These are phyloP conservation scores for Lerista edwardsae DNA, from an alignment of 2,797 vertebrate genomes.

Conservation along the genomic window DNA sequence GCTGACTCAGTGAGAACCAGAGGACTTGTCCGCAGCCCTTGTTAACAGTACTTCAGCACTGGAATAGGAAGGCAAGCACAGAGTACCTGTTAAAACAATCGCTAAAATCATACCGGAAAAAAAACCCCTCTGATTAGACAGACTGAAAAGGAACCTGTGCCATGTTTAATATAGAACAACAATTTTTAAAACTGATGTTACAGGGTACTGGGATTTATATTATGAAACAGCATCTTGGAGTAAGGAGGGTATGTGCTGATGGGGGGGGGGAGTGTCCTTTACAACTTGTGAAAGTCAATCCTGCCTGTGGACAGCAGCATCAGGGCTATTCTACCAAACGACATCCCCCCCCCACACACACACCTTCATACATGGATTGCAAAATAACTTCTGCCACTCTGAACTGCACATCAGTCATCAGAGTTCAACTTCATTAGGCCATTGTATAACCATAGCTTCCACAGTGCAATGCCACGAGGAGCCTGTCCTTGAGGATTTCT, in stretches of 20 bases:
- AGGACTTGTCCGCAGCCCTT: neutral
- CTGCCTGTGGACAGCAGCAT: slow-evolving; percentile 49
- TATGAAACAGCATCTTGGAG: slow-evolving; percentile 57
- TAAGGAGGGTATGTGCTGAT: slow-evolving; percentile 57
- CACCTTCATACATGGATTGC: slow-evolving; percentile 47
- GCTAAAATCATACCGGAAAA: slow-evolving; percentile 16
- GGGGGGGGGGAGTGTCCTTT: slow-evolving; percentile 51
- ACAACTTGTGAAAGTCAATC: slow-evolving; percentile 61
- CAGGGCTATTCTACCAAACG: slow-evolving; percentile 38
- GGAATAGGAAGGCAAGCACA: neutral
- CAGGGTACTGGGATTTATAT: slow-evolving; percentile 45
- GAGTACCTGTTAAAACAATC: slow-evolving; percentile 46
- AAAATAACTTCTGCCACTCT: slow-evolving; percentile 68
- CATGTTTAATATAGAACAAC: slow-evolving; percentile 46
- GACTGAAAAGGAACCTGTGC: slow-evolving; percentile 45
- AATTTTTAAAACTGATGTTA: slow-evolving; percentile 53
- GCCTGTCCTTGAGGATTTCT: slow-evolving; percentile 92
- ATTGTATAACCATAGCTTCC: slow-evolving; percentile 99
- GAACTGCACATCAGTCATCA: slow-evolving; percentile 61
- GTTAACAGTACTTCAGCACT: neutral
- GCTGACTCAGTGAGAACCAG: neutral
- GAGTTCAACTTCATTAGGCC: slow-evolving; percentile 81
- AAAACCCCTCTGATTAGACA: neutral
- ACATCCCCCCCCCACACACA: no score
- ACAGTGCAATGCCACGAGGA: slow-evolving; percentile 95